phyloP scores from a whole-genome alignment of 2,113 vertebrate species.

The Bettongia penicillata region DNA sequence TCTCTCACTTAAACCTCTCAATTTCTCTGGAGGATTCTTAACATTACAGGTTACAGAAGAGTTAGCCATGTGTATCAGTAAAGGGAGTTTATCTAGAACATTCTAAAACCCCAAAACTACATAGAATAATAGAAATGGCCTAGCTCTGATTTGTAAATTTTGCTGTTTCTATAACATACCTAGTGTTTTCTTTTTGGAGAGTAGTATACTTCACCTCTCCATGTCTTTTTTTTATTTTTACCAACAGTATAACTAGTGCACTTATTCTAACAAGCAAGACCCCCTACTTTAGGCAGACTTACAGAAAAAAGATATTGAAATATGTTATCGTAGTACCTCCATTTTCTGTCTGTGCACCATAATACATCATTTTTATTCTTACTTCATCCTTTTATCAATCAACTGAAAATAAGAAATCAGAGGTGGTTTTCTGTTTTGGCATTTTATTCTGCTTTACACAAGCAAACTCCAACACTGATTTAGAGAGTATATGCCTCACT shows the following conservation, averaged over 20 bases:
- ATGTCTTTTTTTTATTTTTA: neutral
- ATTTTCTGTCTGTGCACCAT: neutral
- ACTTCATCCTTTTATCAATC: neutral
- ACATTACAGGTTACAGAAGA: neutral
- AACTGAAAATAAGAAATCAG: neutral
- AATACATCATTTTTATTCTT: neutral
- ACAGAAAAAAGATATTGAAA: neutral
- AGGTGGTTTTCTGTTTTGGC: neutral
- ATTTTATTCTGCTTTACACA: neutral
- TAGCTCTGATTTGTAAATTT: neutral
- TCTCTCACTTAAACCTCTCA: neutral
- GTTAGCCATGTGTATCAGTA: neutral
- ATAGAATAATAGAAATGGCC: neutral
- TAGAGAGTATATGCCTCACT: neutral
- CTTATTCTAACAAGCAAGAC: neutral
- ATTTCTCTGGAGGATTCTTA: neutral
- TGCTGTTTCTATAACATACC: neutral
- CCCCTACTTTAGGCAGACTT: neutral
- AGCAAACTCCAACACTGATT: neutral
- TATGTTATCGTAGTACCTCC: neutral
- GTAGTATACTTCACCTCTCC: neutral
- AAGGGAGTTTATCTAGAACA: neutral
- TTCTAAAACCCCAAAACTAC: neutral
- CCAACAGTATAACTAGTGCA: neutral
- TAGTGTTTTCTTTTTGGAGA: neutral